Evolutionary conservation across 2,888 invertebrate genomes (phyloP).

Genomic region (Microctonus aethiopoides): DNA sequence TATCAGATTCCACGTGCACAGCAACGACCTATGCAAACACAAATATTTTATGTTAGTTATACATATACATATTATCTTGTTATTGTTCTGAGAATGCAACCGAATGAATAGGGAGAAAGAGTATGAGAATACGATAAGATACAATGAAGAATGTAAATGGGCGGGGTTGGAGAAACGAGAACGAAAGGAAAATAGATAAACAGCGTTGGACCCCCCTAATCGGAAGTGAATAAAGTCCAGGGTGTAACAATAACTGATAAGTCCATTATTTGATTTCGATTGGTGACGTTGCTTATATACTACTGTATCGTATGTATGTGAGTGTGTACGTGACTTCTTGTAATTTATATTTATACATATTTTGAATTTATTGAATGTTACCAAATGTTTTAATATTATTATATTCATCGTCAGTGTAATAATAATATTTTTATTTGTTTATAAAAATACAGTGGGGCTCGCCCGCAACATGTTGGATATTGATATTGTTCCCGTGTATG

Average conservation of each 20-base stretch:
- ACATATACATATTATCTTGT: not conserved
- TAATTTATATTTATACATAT: not conserved
- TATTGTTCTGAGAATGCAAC: not conserved
- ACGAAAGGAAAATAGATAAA: constrained; percentile 7
- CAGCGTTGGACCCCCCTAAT: constrained; percentile 30
- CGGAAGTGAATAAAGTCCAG: constrained; percentile 49
- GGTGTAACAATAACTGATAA: constrained; percentile 34
- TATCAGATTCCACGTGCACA: constrained; percentile 79
- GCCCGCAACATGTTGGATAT: constrained; percentile 24
- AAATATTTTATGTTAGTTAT: not conserved
- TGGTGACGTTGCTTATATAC: not conserved
- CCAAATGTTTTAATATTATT: constrained; percentile 46
- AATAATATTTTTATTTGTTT: not conserved
- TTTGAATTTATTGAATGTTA: not conserved
- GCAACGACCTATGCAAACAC: constrained; percentile 77
- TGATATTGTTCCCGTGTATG: not conserved
- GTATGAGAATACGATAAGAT: constrained; percentile 17
- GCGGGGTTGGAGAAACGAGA: constrained; percentile 19
- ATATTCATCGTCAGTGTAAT: constrained; percentile 20
- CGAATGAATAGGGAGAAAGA: constrained; percentile 16
- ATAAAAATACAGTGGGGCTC: constrained; percentile 37
- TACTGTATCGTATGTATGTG: not conserved
- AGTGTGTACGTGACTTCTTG: not conserved
- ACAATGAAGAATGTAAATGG: not conserved
- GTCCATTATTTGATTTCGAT: constrained; percentile 23